Percentiles rank a stretch among this genome's conserved stretches.
Evolutionary conservation across 2,113 vertebrate species (phyloP).

Genomic region (Notechis scutatus): DNA sequence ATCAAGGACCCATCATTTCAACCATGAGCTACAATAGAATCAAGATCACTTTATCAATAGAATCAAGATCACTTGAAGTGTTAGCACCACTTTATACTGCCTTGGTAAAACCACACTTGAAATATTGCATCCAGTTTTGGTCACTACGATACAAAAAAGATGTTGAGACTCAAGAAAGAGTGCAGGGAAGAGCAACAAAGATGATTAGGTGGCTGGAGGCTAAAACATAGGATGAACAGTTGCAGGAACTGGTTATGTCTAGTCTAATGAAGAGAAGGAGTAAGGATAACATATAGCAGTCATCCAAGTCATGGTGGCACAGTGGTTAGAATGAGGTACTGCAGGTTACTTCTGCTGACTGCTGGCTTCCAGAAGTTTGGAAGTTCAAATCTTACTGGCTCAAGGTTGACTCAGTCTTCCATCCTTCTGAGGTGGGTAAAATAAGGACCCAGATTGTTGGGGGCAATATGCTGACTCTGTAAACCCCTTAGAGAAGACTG

Average conservation of each 20-base stretch:
- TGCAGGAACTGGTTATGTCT: neutral
- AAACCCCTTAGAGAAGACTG: too few relatives aligned
- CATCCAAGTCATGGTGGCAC: neutral
- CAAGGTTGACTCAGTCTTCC: too few relatives aligned
- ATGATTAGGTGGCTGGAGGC: neutral
- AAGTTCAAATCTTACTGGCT: too few relatives aligned
- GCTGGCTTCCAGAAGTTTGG: too few relatives aligned
- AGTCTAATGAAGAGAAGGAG: neutral
- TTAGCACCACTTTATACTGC: neutral
- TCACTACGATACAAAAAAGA: neutral
- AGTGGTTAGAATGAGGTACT: too few relatives aligned
- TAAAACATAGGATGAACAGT: neutral
- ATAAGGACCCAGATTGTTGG: too few relatives aligned
- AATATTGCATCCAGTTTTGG: neutral
- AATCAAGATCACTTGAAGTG: neutral
- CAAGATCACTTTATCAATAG: neutral
- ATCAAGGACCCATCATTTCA: neutral
- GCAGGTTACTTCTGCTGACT: too few relatives aligned
- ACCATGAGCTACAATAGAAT: neutral
- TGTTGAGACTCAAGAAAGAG: neutral
- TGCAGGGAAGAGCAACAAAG: neutral
- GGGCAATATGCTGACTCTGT: too few relatives aligned
- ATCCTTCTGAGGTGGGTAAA: too few relatives aligned
- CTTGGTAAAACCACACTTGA: neutral
- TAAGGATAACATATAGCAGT: neutral